Evolutionary conservation across 2,113 vertebrate genomes (phyloP).

Genomic region (Argyrosomus japonicus): DNA sequence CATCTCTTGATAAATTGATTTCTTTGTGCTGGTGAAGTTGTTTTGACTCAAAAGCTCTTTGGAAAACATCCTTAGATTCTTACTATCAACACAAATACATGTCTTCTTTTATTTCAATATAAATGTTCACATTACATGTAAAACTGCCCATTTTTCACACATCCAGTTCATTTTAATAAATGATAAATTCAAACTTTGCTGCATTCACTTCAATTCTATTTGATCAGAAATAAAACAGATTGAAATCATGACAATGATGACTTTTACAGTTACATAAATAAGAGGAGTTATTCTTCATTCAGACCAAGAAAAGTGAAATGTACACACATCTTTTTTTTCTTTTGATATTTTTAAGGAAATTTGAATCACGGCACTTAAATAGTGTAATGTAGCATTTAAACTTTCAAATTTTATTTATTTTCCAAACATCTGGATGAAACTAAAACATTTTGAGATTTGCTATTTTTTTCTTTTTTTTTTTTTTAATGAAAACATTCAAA

Average conservation of each 20-base stretch:
- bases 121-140: not conserved
- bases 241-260: not conserved
- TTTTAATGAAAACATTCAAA: not conserved
- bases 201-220: not conserved
- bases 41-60: not conserved
- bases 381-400: too few relatives aligned
- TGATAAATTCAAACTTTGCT: not conserved
- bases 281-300: not conserved
- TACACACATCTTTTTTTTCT: not conserved
- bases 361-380: not conserved
- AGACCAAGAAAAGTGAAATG: not conserved
- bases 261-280: not conserved
- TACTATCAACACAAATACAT: not conserved
- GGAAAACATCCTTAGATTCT: not conserved
- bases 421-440: not conserved
- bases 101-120: not conserved
- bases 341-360: not conserved
- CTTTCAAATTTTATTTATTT: too few relatives aligned
- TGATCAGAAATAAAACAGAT: not conserved
- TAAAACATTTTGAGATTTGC: too few relatives aligned
- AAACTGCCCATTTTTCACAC: not conserved
- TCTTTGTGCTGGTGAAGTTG: not conserved
- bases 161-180: not conserved
- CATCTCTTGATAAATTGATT: not conserved
- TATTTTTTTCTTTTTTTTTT: not conserved